These are phyloP conservation scores for Stegana nigrithorax DNA, from an alignment of 2,888 invertebrate genomes.

Conservation along the genomic window DNA sequence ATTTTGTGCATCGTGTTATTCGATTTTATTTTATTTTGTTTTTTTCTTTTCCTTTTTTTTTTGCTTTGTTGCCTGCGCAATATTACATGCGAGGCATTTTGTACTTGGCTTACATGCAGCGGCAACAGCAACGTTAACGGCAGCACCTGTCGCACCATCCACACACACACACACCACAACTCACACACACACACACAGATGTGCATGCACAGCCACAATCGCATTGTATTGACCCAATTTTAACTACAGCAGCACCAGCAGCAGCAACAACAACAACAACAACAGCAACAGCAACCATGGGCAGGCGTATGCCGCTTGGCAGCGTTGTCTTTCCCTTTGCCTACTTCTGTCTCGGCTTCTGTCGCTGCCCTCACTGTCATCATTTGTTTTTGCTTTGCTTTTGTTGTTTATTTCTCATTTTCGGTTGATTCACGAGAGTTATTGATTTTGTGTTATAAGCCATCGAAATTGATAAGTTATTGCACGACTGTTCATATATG, in stretches of 20 bases:
- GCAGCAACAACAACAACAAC: neutral
- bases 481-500: too few relatives aligned
- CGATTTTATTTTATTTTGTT: neutral
- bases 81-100: neutral
- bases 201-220: slow-evolving; percentile 28
- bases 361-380: neutral
- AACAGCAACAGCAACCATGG: slow-evolving; percentile 7
- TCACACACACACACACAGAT: slow-evolving; percentile 24
- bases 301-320: slow-evolving; percentile 1
- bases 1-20: slow-evolving; percentile 41
- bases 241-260: slow-evolving; percentile 17
- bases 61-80: neutral
- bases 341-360: neutral
- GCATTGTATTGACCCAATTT: slow-evolving; percentile 45
- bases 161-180: slow-evolving; percentile 20
- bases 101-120: neutral
- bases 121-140: neutral
- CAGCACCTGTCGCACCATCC: slow-evolving; percentile 16
- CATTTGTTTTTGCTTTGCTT: neutral
- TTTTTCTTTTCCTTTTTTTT: neutral
- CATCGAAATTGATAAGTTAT: slow-evolving; percentile 49
- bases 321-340: neutral
- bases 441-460: neutral
- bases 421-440: neutral
- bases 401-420: neutral